These are phyloP conservation scores for Lineus longissimus DNA, from an alignment of 1,140 invertebrate genomes.

Conservation along the genomic window DNA sequence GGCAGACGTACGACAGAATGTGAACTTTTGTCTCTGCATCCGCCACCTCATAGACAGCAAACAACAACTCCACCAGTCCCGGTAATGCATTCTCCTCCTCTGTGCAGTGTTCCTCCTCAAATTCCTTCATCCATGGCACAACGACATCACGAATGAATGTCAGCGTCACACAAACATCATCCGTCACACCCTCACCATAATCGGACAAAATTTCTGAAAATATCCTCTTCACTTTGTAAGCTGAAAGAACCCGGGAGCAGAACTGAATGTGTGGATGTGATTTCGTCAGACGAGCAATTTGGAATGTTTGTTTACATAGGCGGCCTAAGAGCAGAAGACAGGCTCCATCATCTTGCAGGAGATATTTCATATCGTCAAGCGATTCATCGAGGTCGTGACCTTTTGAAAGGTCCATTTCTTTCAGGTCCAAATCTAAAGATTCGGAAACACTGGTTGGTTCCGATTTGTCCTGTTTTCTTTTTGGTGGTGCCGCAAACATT, in stretches of 20 bases:
- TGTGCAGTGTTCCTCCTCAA: conserved; percentile 4
- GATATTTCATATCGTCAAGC: too few species aligned
- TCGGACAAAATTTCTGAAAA: neutral
- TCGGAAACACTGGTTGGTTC: too few species aligned
- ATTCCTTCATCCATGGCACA: conserved; percentile 7
- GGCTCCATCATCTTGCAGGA: neutral
- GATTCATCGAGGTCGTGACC: too few species aligned
- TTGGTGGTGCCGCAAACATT: too few species aligned
- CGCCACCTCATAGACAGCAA: neutral
- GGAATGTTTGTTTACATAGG: neutral
- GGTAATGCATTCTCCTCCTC: conserved; percentile 6
- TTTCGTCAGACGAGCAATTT: neutral
- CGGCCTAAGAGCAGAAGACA: neutral
- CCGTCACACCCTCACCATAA: neutral
- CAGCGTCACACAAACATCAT: neutral
- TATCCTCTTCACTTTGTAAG: neutral
- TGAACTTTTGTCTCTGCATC: neutral
- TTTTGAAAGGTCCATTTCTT: too few species aligned
- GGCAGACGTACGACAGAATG: neutral
- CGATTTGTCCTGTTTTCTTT: too few species aligned
- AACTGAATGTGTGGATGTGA: conserved; percentile 2
- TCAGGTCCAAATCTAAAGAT: too few species aligned
- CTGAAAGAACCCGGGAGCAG: neutral
- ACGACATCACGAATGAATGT: conserved; percentile 3
- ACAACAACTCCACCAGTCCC: conserved; percentile 4